Conservation (phyloP, 2,797 vertebrate genomes). For the Gallirallus australis region DNA sequence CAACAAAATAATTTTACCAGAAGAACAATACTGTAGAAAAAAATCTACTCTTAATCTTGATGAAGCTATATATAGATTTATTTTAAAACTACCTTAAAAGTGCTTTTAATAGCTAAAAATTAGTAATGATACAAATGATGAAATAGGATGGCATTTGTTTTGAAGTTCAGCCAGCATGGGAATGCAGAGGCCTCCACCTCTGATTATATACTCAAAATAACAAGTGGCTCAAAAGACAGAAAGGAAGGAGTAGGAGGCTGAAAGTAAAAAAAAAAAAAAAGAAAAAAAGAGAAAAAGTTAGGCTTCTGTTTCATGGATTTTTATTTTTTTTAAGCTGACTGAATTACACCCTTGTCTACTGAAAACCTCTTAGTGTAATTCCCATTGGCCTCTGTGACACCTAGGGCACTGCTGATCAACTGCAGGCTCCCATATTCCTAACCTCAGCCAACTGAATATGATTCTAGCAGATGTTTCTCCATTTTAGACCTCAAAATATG, state of each 20-base stretch:
- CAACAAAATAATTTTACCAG: background rate
- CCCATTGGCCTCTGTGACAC: slow-evolving; percentile 57
- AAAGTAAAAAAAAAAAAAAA: background rate
- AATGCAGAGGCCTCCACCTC: slow-evolving; percentile 19
- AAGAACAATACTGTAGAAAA: background rate
- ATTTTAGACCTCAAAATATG: slow-evolving; percentile 33
- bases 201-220: slow-evolving; percentile 25
- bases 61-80: background rate
- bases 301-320: slow-evolving; percentile 51
- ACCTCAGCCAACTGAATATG: slow-evolving; percentile 29
- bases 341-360: slow-evolving; percentile 72
- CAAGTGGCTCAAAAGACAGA: slow-evolving; percentile 14
- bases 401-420: slow-evolving; percentile 61
- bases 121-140: slow-evolving; percentile 49
- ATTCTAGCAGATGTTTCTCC: slow-evolving; percentile 58
- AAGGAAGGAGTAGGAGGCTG: slow-evolving; percentile 40
- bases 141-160: slow-evolving; percentile 53
- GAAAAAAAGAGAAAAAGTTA: background rate
- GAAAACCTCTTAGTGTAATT: slow-evolving; percentile 68
- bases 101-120: slow-evolving; percentile 52
- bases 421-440: slow-evolving; percentile 59
- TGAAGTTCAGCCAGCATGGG: slow-evolving; percentile 50
- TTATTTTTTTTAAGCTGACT: slow-evolving; percentile 21
- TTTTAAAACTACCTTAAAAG: slow-evolving; percentile 46
- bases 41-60: background rate